These are phyloP conservation scores for Protophormia terraenovae DNA, from an alignment of 2,888 invertebrate species.

Conservation along the genomic window DNA sequence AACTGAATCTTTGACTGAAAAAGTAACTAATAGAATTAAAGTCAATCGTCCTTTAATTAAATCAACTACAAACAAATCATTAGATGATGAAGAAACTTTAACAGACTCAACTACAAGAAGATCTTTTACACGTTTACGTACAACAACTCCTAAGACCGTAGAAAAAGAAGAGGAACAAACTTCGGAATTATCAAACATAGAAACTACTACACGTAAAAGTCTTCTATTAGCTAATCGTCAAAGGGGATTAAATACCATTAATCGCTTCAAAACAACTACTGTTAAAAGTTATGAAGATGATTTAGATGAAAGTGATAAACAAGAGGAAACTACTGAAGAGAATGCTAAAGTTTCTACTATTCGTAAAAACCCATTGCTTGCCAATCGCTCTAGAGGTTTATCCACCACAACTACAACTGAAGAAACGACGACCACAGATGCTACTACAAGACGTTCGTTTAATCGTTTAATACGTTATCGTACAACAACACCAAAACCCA, in stretches of 20 bases:
- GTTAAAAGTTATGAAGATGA: background rate
- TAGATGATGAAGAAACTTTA: background rate
- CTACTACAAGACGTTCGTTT: background rate
- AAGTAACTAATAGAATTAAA: background rate
- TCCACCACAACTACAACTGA: background rate
- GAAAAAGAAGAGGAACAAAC: background rate
- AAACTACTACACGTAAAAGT: background rate
- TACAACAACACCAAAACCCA: slow-evolving; percentile 3
- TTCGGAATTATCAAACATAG: background rate
- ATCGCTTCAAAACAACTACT: slow-evolving; percentile 37
- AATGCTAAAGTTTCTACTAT: background rate
- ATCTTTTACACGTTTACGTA: background rate
- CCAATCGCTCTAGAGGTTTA: background rate
- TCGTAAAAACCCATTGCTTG: background rate
- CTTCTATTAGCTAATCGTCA: background rate
- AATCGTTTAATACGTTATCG: slow-evolving; percentile 38
- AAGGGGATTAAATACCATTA: background rate
- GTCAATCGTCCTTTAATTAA: slow-evolving; percentile 16
- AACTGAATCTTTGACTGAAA: background rate
- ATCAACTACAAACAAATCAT: background rate
- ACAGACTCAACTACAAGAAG: background rate
- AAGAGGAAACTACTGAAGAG: background rate
- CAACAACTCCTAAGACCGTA: background rate
- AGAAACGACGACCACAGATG: background rate
- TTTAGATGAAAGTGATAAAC: background rate